A percentile compares a stretch with the other conserved stretches of the same genome.
phyloP scores from a whole-genome alignment of 2,113 vertebrate genomes.

The Xiphias gladius region DNA sequence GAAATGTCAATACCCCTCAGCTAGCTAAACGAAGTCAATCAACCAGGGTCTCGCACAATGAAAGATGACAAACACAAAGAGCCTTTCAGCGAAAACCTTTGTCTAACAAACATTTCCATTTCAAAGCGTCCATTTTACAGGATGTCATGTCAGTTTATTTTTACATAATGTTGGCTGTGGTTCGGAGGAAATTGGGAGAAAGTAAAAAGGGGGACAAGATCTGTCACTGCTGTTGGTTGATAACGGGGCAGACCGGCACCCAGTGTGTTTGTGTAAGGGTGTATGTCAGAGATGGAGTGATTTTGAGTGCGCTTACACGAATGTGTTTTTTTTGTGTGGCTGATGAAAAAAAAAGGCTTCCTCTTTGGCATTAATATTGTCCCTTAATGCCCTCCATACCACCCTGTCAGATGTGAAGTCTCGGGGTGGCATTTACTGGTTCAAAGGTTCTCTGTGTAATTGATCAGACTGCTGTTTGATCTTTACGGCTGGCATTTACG shows the following conservation, averaged over 20 bases:
- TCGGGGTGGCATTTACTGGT: conserved; percentile 71
- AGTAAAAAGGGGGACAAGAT: conserved; percentile 49
- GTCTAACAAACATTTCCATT: conserved; percentile 72
- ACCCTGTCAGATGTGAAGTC: conserved; percentile 56
- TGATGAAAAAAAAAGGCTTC: conserved; percentile 11
- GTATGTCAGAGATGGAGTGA: conserved; percentile 17
- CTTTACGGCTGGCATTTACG: conserved; percentile 73
- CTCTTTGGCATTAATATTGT: conserved; percentile 41
- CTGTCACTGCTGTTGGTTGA: conserved; percentile 50
- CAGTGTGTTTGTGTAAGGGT: conserved; percentile 3
- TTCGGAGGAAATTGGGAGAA: conserved; percentile 54
- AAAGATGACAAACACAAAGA: conserved; percentile 69
- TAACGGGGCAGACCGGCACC: conserved; percentile 14
- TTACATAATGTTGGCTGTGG: conserved; percentile 58
- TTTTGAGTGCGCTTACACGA: neutral
- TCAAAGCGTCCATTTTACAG: conserved; percentile 58
- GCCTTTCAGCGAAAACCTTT: conserved; percentile 63
- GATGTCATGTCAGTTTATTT: conserved; percentile 66
- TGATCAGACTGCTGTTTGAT: conserved; percentile 78
- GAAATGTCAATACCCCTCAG: conserved; percentile 73
- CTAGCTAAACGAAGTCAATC: conserved; percentile 73
- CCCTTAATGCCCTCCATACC: conserved; percentile 36
- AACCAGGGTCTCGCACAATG: conserved; percentile 56
- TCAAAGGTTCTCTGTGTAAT: conserved; percentile 73
- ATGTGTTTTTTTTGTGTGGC: conserved; percentile 8